Percentiles rank a stretch among this genome's conserved stretches.
Evolutionary conservation across 2,888 invertebrate species (phyloP).

Genomic region (Hemicrepidius hirtus): DNA sequence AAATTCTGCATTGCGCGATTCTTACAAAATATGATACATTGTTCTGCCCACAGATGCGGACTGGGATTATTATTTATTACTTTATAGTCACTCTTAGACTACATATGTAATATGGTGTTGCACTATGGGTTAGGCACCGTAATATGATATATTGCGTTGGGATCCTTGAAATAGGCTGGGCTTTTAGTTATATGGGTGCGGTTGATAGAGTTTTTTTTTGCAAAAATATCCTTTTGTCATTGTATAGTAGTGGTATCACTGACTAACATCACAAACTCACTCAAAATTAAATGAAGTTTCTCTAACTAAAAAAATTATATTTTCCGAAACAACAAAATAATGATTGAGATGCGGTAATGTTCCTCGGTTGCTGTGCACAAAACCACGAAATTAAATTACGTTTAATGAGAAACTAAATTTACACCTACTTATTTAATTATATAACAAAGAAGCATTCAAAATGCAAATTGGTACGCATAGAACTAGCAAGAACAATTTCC

Average conservation of each 20-base stretch:
- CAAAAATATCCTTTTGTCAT: conserved; percentile 26
- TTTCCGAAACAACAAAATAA: too few species aligned
- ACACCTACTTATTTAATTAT: conserved; percentile 31
- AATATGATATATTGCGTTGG: conserved; percentile 48
- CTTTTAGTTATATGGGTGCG: conserved; percentile 46
- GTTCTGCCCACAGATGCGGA: conserved; percentile 55
- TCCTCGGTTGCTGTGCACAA: not conserved
- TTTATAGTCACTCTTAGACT: conserved; percentile 49
- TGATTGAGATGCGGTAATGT: not conserved
- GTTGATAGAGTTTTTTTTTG: conserved; percentile 34
- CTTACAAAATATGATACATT: conserved; percentile 57
- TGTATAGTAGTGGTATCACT: too few species aligned
- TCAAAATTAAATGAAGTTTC: too few species aligned
- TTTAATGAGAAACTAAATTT: conserved; percentile 19
- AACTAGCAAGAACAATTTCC: conserved; percentile 19
- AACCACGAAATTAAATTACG: conserved; percentile 8
- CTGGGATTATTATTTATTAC: conserved; percentile 54
- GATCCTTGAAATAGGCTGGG: conserved; percentile 47
- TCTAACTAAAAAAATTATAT: too few species aligned
- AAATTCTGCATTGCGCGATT: conserved; percentile 42
- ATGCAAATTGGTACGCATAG: conserved; percentile 26
- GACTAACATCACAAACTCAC: too few species aligned
- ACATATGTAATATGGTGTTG: conserved; percentile 51
- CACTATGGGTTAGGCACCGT: conserved; percentile 50
- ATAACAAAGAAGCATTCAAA: conserved; percentile 27